Percentiles rank a stretch among this genome's conserved stretches.
Evolutionary conservation across 1,140 invertebrate species (phyloP).

Genomic region (Myzus persicae): DNA sequence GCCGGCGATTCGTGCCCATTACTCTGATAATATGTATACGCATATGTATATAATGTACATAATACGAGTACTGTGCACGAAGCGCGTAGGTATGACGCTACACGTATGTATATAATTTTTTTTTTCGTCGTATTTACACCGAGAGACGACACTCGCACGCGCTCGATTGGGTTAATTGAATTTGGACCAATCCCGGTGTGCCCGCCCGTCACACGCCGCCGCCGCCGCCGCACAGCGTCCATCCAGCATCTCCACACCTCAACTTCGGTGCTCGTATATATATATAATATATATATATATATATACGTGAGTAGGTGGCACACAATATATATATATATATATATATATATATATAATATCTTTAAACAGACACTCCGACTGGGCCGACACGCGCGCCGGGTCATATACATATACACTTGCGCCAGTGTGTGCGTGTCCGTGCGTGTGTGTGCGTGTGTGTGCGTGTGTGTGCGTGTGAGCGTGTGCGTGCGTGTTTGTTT

Average conservation of each 20-base stretch:
- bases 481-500: conserved; percentile 11
- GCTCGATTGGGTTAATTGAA: conserved; percentile 47
- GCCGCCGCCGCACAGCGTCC: neutral
- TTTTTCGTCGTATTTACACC: neutral
- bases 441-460: neutral
- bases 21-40: neutral
- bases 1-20: neutral
- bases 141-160: neutral
- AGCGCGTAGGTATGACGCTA: no score
- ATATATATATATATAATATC: no score
- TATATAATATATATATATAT: neutral
- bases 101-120: no score
- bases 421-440: neutral
- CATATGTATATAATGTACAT: neutral
- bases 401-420: neutral
- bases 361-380: neutral
- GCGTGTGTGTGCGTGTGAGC: neutral
- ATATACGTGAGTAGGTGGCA: neutral
- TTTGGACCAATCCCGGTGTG: conserved; percentile 21
- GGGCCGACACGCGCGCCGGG: neutral
- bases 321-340: neutral
- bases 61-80: no score
- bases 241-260: neutral
- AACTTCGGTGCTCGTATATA: neutral
- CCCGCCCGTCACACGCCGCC: neutral